A percentile compares a stretch with the other conserved stretches of the same genome.
Conservation (phyloP, 2,113 vertebrate species). For the Rhynchomys soricoides region DNA sequence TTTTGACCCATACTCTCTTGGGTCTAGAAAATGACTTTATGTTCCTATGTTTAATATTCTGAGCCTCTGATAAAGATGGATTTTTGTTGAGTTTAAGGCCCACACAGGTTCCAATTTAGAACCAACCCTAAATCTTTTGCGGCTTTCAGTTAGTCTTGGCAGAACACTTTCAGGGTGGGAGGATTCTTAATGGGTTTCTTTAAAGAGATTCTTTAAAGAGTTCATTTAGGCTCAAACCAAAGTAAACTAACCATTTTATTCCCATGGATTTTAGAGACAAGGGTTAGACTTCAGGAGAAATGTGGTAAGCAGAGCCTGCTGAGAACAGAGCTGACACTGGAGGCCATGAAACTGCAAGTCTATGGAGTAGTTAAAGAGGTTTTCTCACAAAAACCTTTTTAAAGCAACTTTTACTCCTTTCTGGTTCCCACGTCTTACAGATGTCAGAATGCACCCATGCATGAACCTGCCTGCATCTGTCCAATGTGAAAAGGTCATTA, state of each 20-base stretch:
- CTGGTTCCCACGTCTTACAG: background rate
- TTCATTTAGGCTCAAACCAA: conserved; percentile 72
- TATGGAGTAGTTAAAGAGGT: conserved; percentile 36
- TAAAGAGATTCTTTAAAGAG: conserved; percentile 70
- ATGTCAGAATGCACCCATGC: background rate
- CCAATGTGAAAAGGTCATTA: background rate
- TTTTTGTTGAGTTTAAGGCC: conserved; percentile 67
- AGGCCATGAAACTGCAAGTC: background rate
- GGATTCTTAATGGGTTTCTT: conserved; percentile 72
- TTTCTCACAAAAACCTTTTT: conserved; percentile 53
- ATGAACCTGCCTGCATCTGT: background rate
- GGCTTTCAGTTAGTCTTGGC: conserved; percentile 78
- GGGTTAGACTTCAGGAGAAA: conserved; percentile 68
- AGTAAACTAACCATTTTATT: conserved; percentile 75
- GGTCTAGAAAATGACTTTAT: conserved; percentile 62
- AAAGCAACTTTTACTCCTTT: background rate
- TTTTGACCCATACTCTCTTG: conserved; percentile 55
- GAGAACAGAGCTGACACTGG: conserved; percentile 56
- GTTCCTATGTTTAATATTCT: conserved; percentile 64
- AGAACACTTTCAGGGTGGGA: conserved; percentile 67
- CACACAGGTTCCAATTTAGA: conserved; percentile 72
- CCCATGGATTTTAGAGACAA: conserved; percentile 70
- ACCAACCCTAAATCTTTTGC: conserved; percentile 60
- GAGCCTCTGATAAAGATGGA: conserved; percentile 51
- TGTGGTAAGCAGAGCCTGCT: conserved; percentile 63